Evolutionary conservation across 2,888 invertebrate genomes (phyloP).

Genomic region (Drosophila neotestacea): DNA sequence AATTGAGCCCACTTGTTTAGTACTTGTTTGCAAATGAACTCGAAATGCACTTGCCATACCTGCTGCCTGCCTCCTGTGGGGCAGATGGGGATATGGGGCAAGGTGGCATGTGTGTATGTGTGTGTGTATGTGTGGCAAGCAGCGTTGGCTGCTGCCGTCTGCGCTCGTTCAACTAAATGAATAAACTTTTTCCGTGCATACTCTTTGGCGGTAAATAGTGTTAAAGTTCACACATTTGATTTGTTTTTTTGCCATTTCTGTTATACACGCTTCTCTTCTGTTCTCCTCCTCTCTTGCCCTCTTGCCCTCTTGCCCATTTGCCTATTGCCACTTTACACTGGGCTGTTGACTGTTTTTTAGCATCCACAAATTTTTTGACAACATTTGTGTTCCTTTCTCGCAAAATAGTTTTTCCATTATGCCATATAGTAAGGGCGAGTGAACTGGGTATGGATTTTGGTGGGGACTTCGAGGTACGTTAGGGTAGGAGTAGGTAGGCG

Average conservation of each 20-base stretch:
- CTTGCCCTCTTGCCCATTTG: neutral
- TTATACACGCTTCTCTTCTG: slow-evolving; percentile 28
- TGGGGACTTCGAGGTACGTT: neutral
- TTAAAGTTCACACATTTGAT: slow-evolving; percentile 82
- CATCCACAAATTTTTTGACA: slow-evolving; percentile 79
- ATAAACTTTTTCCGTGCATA: slow-evolving; percentile 79
- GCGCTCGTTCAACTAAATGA: slow-evolving; percentile 77
- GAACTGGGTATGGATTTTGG: neutral
- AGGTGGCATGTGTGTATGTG: slow-evolving; percentile 9
- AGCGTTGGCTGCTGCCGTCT: slow-evolving; percentile 61
- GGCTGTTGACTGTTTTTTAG: slow-evolving; percentile 72
- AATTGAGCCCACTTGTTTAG: slow-evolving; percentile 62
- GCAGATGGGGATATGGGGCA: neutral
- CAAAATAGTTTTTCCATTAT: slow-evolving; percentile 81
- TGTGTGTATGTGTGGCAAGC: slow-evolving; percentile 16
- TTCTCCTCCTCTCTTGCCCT: neutral
- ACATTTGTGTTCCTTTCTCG: slow-evolving; percentile 67
- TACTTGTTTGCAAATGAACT: slow-evolving; percentile 65
- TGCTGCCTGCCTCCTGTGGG: neutral
- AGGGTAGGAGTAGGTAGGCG: slow-evolving; percentile 7
- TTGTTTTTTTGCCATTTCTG: slow-evolving; percentile 55
- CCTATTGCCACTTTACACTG: slow-evolving; percentile 25
- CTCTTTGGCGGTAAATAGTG: slow-evolving; percentile 80
- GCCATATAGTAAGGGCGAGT: slow-evolving; percentile 35
- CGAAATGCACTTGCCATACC: slow-evolving; percentile 52